Conservation (phyloP, 2,888 invertebrate genomes). For the Copidosoma aretas region DNA sequence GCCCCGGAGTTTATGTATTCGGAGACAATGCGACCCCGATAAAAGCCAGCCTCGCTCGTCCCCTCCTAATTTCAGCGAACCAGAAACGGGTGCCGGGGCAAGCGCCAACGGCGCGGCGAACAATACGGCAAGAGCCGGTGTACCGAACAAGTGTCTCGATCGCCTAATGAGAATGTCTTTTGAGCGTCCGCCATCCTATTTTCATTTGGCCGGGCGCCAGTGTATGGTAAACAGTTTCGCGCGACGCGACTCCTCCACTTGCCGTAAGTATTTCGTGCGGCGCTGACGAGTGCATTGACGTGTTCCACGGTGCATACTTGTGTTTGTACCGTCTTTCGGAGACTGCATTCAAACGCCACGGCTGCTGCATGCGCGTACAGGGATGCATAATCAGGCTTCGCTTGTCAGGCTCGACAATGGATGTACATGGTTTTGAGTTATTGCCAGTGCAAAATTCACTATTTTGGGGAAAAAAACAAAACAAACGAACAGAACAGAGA, state of each 20-base stretch:
- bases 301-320: too few relatives aligned
- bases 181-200: slow-evolving; percentile 50
- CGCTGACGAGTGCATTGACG: slow-evolving; percentile 3
- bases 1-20: slow-evolving; percentile 33
- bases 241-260: not conserved
- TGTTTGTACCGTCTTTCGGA: not conserved
- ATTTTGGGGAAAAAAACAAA: too few relatives aligned
- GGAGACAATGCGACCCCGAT: slow-evolving; percentile 59
- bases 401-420: too few relatives aligned
- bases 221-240: slow-evolving; percentile 36
- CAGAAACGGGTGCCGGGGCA: slow-evolving; percentile 44
- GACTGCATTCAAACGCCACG: not conserved
- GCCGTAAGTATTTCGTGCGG: slow-evolving; percentile 15
- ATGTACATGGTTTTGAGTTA: too few relatives aligned
- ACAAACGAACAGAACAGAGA: too few relatives aligned
- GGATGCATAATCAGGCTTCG: too few relatives aligned
- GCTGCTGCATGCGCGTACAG: not conserved
- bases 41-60: slow-evolving; percentile 49
- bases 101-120: slow-evolving; percentile 58
- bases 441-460: too few relatives aligned
- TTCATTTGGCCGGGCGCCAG: slow-evolving; percentile 44
- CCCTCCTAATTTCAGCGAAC: slow-evolving; percentile 22
- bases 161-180: slow-evolving; percentile 59
- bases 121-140: slow-evolving; percentile 45
- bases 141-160: slow-evolving; percentile 55